Evolutionary conservation across 64 coral and sea anemone species (phyloP), one percentile per base, ranked within the genome.

Genomic region (Porites lutea): DNA sequence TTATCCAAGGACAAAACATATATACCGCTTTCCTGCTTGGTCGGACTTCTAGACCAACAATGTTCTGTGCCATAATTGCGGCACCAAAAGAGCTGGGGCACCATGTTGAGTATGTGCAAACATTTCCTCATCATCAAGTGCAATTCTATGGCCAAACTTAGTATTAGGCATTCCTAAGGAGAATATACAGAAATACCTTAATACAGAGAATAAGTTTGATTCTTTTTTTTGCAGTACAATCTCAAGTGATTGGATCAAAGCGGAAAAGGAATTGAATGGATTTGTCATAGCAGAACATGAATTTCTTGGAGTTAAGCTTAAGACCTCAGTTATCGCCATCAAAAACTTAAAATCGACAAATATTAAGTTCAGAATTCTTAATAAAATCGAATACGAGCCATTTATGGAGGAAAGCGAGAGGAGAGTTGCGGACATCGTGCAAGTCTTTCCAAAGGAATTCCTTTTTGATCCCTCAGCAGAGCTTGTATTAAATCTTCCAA

Each of bases 401-500:
- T 90, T 83, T 83, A 60, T 97, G 59, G 95, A 91, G 14, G 95
- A 88, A 55, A 91, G 88, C 12, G 95, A 97, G n/a, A 83, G 74
- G 37, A 93, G 95, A 88, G 86, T 97, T 53, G 79, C 75, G 13
- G 88, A 97, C 52, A 91, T 94, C 65, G 82, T 97, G 52, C 95
- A 97, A 76, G 13, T 97, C 2, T 97, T 75, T 65, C 95, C 95
- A 43, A 88, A 87, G 74, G 92, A 94, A 22, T 84, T 88, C 71
- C 75, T 86, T 71, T 97, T 97, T 57, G 10, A 57, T 43, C 89
- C 92, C 44, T 44, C 83, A 22, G 95, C 95, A 5, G 88, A 94
- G 11, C 58, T 97, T 6, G 73, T 82, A 2, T 52, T 97, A 13
- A 71, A 68, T 22, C 80, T 97, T 61, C 95, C 95, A 27, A 91